phyloP scores from a whole-genome alignment of 2,797 vertebrate species.

The Pseudochirops corinnae region DNA sequence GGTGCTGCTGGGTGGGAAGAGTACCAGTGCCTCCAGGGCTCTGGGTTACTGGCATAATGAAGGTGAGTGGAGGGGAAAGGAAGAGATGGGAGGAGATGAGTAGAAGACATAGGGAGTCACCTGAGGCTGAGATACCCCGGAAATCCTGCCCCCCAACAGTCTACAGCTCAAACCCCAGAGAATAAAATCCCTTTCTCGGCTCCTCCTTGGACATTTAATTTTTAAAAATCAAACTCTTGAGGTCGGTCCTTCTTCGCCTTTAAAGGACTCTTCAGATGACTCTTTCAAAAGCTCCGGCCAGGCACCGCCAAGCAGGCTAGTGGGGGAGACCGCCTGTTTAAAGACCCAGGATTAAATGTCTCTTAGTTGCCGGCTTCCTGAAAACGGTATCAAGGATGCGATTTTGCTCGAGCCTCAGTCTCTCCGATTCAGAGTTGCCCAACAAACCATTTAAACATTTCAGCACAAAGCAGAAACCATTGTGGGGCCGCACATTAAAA shows the following conservation, averaged over 20 bases:
- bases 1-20: background rate
- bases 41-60: background rate
- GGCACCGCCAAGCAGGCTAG: background rate
- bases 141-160: background rate
- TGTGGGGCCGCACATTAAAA: constrained; percentile 89
- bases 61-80: background rate
- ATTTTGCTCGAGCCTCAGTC: constrained; percentile 75
- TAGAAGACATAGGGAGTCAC: background rate
- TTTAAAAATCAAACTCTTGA: too few relatives aligned
- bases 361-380: constrained; percentile 61
- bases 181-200: background rate
- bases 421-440: constrained; percentile 84
- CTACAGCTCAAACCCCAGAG: background rate
- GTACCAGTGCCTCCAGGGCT: background rate
- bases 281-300: constrained; percentile 28
- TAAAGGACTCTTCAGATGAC: background rate
- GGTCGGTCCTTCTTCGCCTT: background rate
- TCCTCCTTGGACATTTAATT: background rate
- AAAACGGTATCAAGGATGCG: constrained; percentile 72
- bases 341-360: constrained; percentile 64
- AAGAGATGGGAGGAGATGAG: background rate
- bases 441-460: constrained; percentile 88
- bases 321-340: background rate
- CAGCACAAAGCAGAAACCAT: constrained; percentile 86
- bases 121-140: background rate